Conservation (phyloP, 2,113 vertebrate genomes). For the Rhinolophus sinicus region DNA sequence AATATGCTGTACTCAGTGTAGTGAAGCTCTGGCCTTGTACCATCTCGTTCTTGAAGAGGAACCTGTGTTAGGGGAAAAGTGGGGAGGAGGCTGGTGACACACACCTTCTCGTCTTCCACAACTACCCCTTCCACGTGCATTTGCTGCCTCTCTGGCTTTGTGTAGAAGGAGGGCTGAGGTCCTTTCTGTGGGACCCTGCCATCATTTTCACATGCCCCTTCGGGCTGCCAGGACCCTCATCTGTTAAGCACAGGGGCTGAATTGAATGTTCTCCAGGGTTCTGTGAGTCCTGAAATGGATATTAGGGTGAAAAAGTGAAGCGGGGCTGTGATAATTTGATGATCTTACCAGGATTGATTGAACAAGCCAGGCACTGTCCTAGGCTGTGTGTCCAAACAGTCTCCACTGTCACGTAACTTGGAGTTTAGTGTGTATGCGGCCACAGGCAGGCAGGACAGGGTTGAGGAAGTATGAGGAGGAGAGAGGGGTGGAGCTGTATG, state of each 20-base stretch:
- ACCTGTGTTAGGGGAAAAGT: neutral
- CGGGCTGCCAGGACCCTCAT: neutral
- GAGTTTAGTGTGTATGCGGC: accelerated
- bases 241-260: neutral
- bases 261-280: neutral
- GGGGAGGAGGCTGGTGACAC: neutral
- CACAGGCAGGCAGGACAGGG: neutral
- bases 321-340: too few relatives aligned
- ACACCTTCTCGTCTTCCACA: neutral
- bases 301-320: neutral
- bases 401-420: accelerated
- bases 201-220: neutral
- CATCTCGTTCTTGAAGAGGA: neutral
- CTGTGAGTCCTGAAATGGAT: neutral
- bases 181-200: neutral
- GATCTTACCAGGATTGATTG: neutral
- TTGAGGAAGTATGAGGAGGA: neutral
- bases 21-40: neutral
- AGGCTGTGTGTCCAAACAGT: neutral
- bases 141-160: neutral
- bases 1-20: neutral
- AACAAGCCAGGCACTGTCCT: neutral
- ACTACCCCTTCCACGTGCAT: accelerated
- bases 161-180: neutral
- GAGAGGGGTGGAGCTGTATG: accelerated